A percentile compares a stretch with the other conserved stretches of the same genome.
phyloP scores from a whole-genome alignment of 2,888 invertebrate species.

The Trichacis sp. region DNA sequence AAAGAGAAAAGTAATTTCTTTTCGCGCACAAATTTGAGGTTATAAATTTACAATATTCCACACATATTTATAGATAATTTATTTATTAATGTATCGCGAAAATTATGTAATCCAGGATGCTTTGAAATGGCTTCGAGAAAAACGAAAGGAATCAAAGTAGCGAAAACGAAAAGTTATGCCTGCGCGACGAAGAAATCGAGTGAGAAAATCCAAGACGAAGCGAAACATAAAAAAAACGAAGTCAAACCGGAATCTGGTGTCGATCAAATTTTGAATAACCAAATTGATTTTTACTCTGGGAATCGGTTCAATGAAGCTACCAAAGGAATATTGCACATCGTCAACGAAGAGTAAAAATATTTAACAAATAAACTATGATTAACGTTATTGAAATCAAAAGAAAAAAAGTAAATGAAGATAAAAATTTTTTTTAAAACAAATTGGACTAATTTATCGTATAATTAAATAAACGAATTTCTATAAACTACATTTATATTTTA shows the following conservation, averaged over 20 bases:
- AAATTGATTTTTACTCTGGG: slow-evolving; percentile 85
- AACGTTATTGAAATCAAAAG: too few relatives aligned
- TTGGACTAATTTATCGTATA: background rate
- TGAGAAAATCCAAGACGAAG: background rate
- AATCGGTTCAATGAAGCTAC: slow-evolving; percentile 98
- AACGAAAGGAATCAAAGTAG: slow-evolving; percentile 23
- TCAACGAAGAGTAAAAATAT: slow-evolving; percentile 91
- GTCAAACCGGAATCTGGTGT: slow-evolving; percentile 14
- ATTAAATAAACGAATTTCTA: background rate
- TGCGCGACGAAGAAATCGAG: background rate
- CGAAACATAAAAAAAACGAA: slow-evolving; percentile 6
- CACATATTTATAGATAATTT: background rate
- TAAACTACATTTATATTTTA: background rate
- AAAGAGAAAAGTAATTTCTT: too few relatives aligned
- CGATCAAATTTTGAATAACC: slow-evolving; percentile 44
- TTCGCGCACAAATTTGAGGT: too few relatives aligned
- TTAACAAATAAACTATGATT: too few relatives aligned
- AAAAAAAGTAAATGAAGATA: too few relatives aligned
- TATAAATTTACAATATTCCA: too few relatives aligned
- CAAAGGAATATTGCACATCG: slow-evolving; percentile 95
- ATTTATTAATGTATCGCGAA: too few relatives aligned
- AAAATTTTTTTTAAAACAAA: background rate
- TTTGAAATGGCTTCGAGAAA: slow-evolving; percentile 28
- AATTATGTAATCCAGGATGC: background rate
- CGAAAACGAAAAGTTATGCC: slow-evolving; percentile 25